These are phyloP conservation scores for Rhabdophis nuchalis DNA, from an alignment of 2,797 vertebrate genomes.

Conservation along the genomic window DNA sequence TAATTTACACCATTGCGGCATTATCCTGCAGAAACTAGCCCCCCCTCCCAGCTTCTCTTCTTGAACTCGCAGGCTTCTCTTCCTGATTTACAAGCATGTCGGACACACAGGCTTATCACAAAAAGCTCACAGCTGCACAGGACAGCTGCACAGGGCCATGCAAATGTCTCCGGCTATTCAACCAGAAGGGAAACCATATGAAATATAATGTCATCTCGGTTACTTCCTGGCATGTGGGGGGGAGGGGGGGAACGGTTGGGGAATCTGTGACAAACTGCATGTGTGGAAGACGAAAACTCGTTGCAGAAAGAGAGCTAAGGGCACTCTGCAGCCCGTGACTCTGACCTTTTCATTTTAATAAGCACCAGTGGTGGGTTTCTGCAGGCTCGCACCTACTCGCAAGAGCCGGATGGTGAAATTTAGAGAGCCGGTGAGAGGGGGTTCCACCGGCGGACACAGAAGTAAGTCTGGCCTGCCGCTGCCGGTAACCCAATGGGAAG, in stretches of 20 bases:
- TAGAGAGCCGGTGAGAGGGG: too few species aligned
- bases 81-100: slow-evolving; percentile 10
- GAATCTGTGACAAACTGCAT: neutral
- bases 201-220: slow-evolving; percentile 13
- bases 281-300: neutral
- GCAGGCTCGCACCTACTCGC: too few species aligned
- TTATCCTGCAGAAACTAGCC: neutral
- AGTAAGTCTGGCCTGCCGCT: too few species aligned
- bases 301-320: neutral
- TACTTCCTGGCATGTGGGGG: neutral
- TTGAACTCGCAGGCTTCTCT: neutral
- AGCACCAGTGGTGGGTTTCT: too few species aligned
- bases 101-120: slow-evolving; percentile 9
- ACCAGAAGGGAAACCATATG: neutral
- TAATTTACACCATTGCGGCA: neutral
- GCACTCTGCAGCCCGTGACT: neutral
- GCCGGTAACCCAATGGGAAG: too few species aligned
- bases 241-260: neutral
- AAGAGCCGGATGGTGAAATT: too few species aligned
- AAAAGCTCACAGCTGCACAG: neutral
- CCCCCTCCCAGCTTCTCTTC: neutral
- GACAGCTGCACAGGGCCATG: slow-evolving; percentile 5
- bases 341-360: neutral
- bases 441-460: too few species aligned
- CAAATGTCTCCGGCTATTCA: slow-evolving; percentile 13